These are phyloP conservation scores for Schizaphis graminum DNA, from an alignment of 2,888 invertebrate genomes.

Conservation along the genomic window DNA sequence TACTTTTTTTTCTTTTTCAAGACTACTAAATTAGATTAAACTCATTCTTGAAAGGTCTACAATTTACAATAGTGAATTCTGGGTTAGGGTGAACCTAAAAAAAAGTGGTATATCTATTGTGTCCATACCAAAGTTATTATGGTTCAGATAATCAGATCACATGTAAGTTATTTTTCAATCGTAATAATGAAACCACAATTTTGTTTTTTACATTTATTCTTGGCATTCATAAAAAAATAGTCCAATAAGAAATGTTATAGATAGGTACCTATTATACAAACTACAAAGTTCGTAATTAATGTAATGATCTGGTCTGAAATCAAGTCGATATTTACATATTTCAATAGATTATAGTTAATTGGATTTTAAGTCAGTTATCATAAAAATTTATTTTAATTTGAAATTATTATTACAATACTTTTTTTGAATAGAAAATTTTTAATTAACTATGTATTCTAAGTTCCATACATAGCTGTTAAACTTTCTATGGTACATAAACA, in stretches of 20 bases:
- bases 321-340: too few relatives aligned
- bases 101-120: neutral
- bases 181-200: constrained; percentile 8
- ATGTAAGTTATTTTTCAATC: constrained; percentile 2
- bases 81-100: neutral
- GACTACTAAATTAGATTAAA: constrained; percentile 21
- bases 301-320: neutral
- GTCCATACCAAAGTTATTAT: constrained; percentile 22
- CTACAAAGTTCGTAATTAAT: neutral
- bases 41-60: neutral
- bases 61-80: neutral
- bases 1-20: neutral
- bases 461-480: neutral
- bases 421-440: neutral
- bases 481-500: neutral
- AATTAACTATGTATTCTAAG: neutral
- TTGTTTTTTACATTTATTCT: neutral
- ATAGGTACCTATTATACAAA: neutral
- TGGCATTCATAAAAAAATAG: neutral
- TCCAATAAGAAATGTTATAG: neutral
- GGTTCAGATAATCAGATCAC: constrained; percentile 24
- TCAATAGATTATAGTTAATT: too few relatives aligned
- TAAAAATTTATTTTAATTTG: neutral
- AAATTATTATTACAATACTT: neutral
- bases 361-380: neutral